Base-by-base conservation (phyloP, 2,888 invertebrate species). In the Spisula subtruncata region DNA sequence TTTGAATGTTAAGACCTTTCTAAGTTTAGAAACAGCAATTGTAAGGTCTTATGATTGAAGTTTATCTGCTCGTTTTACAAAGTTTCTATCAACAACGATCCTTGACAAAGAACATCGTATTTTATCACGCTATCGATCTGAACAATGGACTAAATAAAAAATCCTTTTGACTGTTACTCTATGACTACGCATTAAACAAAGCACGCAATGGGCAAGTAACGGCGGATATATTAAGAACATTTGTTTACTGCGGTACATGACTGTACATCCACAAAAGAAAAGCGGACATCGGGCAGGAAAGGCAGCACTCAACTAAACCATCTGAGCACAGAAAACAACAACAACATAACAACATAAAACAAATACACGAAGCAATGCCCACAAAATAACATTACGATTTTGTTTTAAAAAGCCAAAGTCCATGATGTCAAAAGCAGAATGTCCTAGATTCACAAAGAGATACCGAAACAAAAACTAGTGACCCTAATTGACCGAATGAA, bases 31-130 rank as follows among this genome's bases (percentile, higher is more conserved):
- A 4, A 0, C 12, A n/a, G 20, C 60, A 60, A 60, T 60, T 66
- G 60, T 25, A 66, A 66, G 60, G 25, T 66, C 60, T 25, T 66
- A 66, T 66, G 25, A 66, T 25, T 66, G 60, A 66, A 66, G 60
- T 66, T 66, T 66, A 66, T 66, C 25, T 25, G 60, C 60, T 66
- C 60, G n/a, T 66, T 66, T n/a, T 66, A 12, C 60, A n/a, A 66
- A 66, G 60, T 25, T 66, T 66, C 60, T n/a, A 66, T 66, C 60
- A 25, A 25, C 25, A 66, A 60, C 25, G 60, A n/a, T 66, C 25
- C 25, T 25, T 66, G 60, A 25, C 60, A 66, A 66, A 25, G 60
- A 66, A 66, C 60, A 66, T 25, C 51, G 51, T 51, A 51, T 51
- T 51, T 51, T 51, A 51, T 51, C 51, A 51, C 14, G 25, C 25